These are phyloP conservation scores for Acanthaster planci DNA, from an alignment of 35 echinoderm and acorn worm species.

Conservation along the genomic window DNA sequence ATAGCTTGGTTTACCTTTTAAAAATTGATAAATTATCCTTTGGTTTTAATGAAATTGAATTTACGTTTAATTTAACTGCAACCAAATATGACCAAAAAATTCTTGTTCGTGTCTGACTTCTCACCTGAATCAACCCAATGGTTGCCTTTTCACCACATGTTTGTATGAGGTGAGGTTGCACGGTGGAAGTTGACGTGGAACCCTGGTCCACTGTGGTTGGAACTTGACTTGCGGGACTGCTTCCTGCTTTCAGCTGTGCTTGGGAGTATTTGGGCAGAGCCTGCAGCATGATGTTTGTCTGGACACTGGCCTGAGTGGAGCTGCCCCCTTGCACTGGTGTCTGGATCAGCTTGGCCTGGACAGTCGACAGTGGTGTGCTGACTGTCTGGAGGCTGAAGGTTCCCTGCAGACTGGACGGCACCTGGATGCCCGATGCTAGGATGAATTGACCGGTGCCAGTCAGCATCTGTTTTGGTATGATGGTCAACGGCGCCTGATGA, in stretches of 20 bases:
- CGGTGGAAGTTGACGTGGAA: slow-evolving; percentile 10
- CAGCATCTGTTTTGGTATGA: slow-evolving; percentile 37
- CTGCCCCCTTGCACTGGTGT: neutral
- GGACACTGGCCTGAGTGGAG: neutral
- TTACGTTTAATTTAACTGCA: too few species aligned
- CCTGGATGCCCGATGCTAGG: neutral
- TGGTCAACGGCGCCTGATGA: neutral
- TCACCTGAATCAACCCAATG: slow-evolving; percentile 68
- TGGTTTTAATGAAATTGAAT: too few species aligned
- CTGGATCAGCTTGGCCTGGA: slow-evolving; percentile 18
- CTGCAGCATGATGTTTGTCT: neutral
- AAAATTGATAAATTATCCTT: too few species aligned
- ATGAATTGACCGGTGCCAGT: slow-evolving; percentile 2
- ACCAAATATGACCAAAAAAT: too few species aligned
- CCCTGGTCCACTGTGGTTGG: neutral
- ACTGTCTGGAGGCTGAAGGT: neutral
- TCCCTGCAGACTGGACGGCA: neutral
- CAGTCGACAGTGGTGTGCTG: neutral
- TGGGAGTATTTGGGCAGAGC: neutral
- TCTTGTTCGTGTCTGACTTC: neutral
- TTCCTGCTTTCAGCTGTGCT: neutral
- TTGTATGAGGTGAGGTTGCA: slow-evolving; percentile 70
- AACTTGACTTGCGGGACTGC: neutral
- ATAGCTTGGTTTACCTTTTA: too few species aligned
- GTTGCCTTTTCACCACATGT: slow-evolving; percentile 73